phyloP scores from a whole-genome alignment of 2,888 invertebrate species.

The Helobdella robusta region DNA sequence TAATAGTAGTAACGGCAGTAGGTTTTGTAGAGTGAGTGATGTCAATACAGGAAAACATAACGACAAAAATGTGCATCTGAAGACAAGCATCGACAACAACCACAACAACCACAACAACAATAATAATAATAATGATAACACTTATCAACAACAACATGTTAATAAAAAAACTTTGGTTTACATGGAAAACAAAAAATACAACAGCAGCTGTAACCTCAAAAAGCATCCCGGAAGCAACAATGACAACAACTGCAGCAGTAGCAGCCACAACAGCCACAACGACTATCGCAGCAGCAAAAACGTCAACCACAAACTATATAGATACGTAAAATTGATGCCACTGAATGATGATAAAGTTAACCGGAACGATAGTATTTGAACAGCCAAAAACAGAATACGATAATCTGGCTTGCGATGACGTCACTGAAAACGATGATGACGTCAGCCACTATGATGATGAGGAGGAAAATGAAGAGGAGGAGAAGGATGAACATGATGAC shows the following conservation, averaged over 20 bases:
- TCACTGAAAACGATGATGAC: not conserved
- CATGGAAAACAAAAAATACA: too few relatives aligned
- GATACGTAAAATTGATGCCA: not conserved
- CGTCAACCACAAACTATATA: too few relatives aligned
- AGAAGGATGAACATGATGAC: slow-evolving; percentile 2
- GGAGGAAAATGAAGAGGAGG: not conserved
- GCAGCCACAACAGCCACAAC: too few relatives aligned
- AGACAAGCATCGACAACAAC: not conserved
- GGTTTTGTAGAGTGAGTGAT: slow-evolving; percentile 27
- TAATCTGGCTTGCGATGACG: not conserved
- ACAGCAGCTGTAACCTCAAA: too few relatives aligned
- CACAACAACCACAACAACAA: too few relatives aligned
- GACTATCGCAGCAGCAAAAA: too few relatives aligned
- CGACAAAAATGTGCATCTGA: not conserved
- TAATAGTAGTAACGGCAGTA: slow-evolving; percentile 25
- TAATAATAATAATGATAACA: too few relatives aligned
- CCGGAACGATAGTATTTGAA: not conserved
- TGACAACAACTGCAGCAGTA: too few relatives aligned
- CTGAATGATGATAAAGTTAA: not conserved
- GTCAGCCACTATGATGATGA: not conserved
- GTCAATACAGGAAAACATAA: slow-evolving; percentile 5
- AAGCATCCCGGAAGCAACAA: too few relatives aligned
- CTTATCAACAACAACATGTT: too few relatives aligned
- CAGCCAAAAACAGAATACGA: not conserved
- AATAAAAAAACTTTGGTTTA: too few relatives aligned